Base-by-base conservation (phyloP, 2,113 vertebrate genomes). In the Microcebus lehilahytsara region DNA sequence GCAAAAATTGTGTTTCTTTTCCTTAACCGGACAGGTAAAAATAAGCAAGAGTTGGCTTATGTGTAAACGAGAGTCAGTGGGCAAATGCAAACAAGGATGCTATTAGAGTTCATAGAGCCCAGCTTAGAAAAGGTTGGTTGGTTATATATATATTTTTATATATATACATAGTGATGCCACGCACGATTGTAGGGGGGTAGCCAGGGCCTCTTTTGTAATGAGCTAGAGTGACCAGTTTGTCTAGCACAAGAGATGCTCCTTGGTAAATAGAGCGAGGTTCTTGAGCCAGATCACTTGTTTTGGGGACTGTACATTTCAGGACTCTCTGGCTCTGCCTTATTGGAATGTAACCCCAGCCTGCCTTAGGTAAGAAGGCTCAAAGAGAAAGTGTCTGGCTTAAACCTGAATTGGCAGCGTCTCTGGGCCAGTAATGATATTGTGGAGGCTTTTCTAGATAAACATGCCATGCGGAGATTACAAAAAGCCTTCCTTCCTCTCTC, bases 371-470 rank as follows among this genome's bases (percentile, higher is more conserved):
- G 37, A 85, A 94, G 13, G 4, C 69, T 83, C 40, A 58, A 20
- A 90, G 75, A 67, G n/a, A 89, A 95, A 93, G 60, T 49, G 40
- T 46, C 32, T 85, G 46, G 16, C 49, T 37, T n/a, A 40, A 86
- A 11, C 13, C 80, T 74, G 22, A 81, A 49, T 9, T 27, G 23
- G 71, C 30, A 92, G 58, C 58, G 32, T 72, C 42, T 77, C 77
- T 20, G 30, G 49, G 77, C 42, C 78, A 71, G 34, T 30, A 23
- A 66, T 46, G 88, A 81, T 40, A 46, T 13, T 42, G 40, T 34
- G 66, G 71, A 80, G 72, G 69, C 13, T 94, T 95, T 89, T 64
- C 83, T 87, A 69, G 91, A 87, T 77, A 86, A 66, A 60, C 19
- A 34, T 9, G 9, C 6, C 14, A 9, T 14, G 11, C 32, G 67